These are phyloP conservation scores for Carcharodon carcharias DNA, from an alignment of 2,797 vertebrate species.

Conservation along the genomic window DNA sequence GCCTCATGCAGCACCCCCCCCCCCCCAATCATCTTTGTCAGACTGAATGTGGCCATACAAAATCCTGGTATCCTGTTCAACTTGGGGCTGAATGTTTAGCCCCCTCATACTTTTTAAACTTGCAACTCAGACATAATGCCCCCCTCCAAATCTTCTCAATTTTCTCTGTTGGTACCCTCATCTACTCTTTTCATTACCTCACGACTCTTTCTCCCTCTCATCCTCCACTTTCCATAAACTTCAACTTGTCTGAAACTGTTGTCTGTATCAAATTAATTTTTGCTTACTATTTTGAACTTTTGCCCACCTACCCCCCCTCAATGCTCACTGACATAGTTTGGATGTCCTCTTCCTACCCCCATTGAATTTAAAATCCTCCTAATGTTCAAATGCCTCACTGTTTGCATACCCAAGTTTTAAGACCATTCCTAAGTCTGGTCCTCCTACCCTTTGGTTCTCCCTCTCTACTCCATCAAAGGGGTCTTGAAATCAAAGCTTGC, in stretches of 20 bases:
- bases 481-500: not conserved
- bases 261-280: not conserved
- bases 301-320: not conserved
- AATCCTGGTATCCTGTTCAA: not conserved
- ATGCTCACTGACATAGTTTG: not conserved
- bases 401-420: too few species aligned
- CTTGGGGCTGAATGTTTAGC: not conserved
- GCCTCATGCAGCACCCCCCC: not conserved
- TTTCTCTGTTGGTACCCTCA: not conserved
- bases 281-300: not conserved
- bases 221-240: not conserved
- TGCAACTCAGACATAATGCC: not conserved
- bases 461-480: not conserved
- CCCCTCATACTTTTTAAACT: not conserved
- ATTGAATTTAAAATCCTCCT: not conserved
- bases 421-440: too few species aligned
- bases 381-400: not conserved
- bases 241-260: not conserved
- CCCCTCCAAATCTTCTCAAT: not conserved
- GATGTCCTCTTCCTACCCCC: not conserved
- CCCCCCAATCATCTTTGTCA: not conserved
- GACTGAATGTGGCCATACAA: not conserved
- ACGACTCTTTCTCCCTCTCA: not conserved
- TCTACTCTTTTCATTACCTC: not conserved
- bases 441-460: not conserved